Evolutionary conservation across 2,888 invertebrate genomes (phyloP), one percentile per base, ranked within the genome.

Genomic region (Dorcus hopei): DNA sequence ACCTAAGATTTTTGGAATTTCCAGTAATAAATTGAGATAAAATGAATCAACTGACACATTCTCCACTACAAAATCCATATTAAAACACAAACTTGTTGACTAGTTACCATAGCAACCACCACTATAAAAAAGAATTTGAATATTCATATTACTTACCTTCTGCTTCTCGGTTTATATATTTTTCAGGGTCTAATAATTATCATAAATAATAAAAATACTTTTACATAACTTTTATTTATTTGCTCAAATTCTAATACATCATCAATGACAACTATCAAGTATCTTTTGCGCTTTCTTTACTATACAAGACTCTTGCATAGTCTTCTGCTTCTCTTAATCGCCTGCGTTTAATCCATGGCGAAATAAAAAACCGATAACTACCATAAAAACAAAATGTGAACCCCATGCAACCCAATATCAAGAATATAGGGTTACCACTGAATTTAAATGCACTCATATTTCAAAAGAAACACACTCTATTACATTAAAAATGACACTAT

Each of bases 11-110:
- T 85, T 86, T 1, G 85, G 83, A 38, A 88, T 80, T 42, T 88
- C 88, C 63, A 88, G 76, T 38, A 89, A 85, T 51, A 89, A 80
- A 76, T 89, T 89, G 77, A 89, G 87, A 77, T 87, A 88, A 73
- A 88, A 89, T 2, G 87, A 86, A 71, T 88, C 88, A 75, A 88
- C 88, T 19, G 87, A 87, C 40, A 88, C 85, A 66, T 87, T 80
- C 75, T 88, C 88, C 33, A 88, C 85, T 70, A 87, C 85, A 72
- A 85, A 87, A 68, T 86, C 86, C 87, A 87, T 87, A 23, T 49
- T 33, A 33, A 33, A 33, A 33, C 26, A 9, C n/a, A 47, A 26
- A 47, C 6, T 14, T 16, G 47, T 47, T 47, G 47, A 16, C 11
- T 47, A n/a, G 16, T 51, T 40, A 19, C 51, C 40, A 51, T 51